A percentile compares a stretch with the other conserved stretches of the same genome.
These are phyloP conservation scores for Epinotia demarniana DNA, from an alignment of 2,888 invertebrate species.

Conservation along the genomic window DNA sequence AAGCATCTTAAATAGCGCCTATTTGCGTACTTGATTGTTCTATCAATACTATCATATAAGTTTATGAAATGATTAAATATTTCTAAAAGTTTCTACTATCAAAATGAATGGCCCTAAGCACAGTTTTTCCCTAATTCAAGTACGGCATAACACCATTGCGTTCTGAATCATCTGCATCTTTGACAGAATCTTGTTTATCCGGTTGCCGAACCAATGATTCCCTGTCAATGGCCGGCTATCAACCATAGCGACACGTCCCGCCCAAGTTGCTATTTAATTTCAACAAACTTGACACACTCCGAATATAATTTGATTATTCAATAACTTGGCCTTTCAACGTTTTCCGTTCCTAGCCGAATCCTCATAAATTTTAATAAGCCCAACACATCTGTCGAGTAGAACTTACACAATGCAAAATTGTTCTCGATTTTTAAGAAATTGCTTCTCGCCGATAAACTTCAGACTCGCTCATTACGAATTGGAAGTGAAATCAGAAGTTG, in stretches of 20 bases:
- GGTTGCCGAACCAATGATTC: too few species aligned
- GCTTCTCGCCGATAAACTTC: constrained; percentile 33
- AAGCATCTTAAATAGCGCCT: too few species aligned
- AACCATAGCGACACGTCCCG: neutral
- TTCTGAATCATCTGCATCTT: too few species aligned
- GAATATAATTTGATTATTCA: constrained; percentile 10
- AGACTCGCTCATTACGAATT: constrained; percentile 30
- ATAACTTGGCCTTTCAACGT: constrained; percentile 16
- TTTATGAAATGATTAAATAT: too few species aligned
- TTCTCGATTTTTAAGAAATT: constrained; percentile 40
- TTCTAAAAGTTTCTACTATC: too few species aligned
- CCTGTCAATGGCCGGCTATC: too few species aligned
- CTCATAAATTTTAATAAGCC: constrained; percentile 28
- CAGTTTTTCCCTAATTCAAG: too few species aligned
- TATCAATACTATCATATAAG: too few species aligned
- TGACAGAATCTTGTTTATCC: too few species aligned
- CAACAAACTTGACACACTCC: neutral
- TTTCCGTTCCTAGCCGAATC: neutral
- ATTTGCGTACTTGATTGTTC: too few species aligned
- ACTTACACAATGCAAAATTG: constrained; percentile 36
- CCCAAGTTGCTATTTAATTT: neutral
- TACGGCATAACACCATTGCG: too few species aligned
- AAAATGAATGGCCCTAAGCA: too few species aligned
- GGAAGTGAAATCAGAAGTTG: constrained; percentile 13
- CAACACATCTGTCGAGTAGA: constrained; percentile 15